Conservation (phyloP, 2,888 invertebrate genomes). For the Atrina japonica region DNA sequence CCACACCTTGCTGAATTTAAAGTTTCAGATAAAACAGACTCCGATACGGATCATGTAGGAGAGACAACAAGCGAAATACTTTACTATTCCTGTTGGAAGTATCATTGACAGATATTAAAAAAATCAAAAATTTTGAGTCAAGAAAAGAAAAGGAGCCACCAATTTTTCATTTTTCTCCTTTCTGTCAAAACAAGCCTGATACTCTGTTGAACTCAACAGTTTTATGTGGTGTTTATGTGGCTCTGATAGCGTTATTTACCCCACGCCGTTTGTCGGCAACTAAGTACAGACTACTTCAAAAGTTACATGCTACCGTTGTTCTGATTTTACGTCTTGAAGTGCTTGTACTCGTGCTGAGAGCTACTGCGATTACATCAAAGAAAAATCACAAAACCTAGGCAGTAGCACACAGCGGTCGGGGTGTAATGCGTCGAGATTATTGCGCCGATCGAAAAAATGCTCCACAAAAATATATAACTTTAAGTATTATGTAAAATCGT, state of each 20-base stretch:
- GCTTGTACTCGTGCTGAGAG: conserved; percentile 24
- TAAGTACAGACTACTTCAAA: conserved; percentile 37
- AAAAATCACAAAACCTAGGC: conserved; percentile 19
- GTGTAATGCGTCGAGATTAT: conserved; percentile 26
- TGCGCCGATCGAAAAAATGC: conserved; percentile 29
- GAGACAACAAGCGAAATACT: too few relatives aligned
- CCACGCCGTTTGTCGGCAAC: conserved; percentile 19
- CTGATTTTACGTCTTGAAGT: conserved; percentile 32
- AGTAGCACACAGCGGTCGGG: conserved; percentile 18
- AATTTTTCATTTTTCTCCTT: too few relatives aligned
- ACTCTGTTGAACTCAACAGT: not conserved
- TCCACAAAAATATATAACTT: conserved; percentile 36
- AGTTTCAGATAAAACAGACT: too few relatives aligned
- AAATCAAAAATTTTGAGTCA: too few relatives aligned
- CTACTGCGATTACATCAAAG: conserved; percentile 38
- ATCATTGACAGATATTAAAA: too few relatives aligned
- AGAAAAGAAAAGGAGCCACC: too few relatives aligned
- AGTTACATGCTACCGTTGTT: conserved; percentile 27
- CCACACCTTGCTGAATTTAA: too few relatives aligned
- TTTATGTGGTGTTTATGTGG: conserved; percentile 29
- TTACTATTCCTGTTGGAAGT: too few relatives aligned
- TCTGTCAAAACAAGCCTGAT: too few relatives aligned
- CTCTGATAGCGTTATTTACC: conserved; percentile 29
- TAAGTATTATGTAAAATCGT: conserved; percentile 35
- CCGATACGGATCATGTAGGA: too few relatives aligned